Conservation (phyloP, 2,113 vertebrate genomes). For the Plecturocebus donacophilus region DNA sequence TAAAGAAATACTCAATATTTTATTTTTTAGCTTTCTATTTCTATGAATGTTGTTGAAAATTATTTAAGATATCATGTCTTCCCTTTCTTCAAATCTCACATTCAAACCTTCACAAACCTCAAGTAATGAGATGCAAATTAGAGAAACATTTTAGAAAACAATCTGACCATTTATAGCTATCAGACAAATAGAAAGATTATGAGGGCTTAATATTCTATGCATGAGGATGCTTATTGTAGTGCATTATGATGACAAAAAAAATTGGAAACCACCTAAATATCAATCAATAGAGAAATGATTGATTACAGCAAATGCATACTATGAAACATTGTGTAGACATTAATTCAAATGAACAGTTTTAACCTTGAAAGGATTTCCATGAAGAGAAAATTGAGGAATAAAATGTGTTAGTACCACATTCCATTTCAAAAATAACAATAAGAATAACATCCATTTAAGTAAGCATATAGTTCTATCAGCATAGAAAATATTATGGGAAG, state of each 20-base stretch:
- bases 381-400: neutral
- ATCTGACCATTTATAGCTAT: neutral
- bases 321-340: neutral
- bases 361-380: neutral
- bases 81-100: neutral
- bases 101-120: neutral
- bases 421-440: neutral
- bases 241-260: neutral
- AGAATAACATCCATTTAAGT: neutral
- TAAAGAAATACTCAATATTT: neutral
- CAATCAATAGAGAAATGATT: neutral
- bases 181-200: neutral
- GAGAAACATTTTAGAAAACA: neutral
- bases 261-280: neutral
- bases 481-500: neutral
- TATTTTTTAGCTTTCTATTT: slow-evolving; percentile 37
- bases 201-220: neutral
- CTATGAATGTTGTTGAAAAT: neutral
- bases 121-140: neutral
- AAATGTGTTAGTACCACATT: neutral
- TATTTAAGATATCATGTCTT: neutral
- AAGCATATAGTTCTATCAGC: neutral
- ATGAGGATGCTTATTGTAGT: neutral
- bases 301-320: no score
- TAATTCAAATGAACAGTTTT: neutral